Evolutionary conservation across 1,140 invertebrate genomes (phyloP).

Genomic region (Bombus fervidus): DNA sequence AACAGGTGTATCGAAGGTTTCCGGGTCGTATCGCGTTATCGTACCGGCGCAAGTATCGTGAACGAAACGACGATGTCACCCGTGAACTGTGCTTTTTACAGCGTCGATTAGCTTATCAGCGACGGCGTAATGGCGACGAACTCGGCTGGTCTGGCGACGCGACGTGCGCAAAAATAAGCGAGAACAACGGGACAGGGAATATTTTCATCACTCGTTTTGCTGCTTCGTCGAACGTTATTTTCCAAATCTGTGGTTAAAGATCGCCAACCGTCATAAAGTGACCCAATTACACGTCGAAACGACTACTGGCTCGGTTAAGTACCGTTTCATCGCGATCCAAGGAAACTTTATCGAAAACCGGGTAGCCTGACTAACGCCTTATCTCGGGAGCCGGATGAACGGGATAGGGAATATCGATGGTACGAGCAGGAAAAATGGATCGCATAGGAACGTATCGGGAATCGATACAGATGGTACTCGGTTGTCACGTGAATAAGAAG

Average conservation of each 20-base stretch:
- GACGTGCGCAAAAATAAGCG: slow-evolving; percentile 47
- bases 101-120: slow-evolving; percentile 69
- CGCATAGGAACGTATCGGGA: background rate
- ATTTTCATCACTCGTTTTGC: slow-evolving; percentile 61
- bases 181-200: slow-evolving; percentile 21
- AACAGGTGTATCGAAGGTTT: slow-evolving; percentile 46
- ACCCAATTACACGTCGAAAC: slow-evolving; percentile 58
- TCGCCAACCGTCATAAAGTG: slow-evolving; percentile 59
- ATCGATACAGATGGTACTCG: slow-evolving; percentile 16
- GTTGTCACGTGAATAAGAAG: slow-evolving; percentile 27
- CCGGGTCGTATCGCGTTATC: slow-evolving; percentile 41
- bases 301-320: background rate
- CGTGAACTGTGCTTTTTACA: slow-evolving; percentile 68
- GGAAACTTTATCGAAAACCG: slow-evolving; percentile 18
- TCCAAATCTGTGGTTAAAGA: slow-evolving; percentile 30
- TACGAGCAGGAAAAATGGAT: background rate
- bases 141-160: slow-evolving; percentile 29
- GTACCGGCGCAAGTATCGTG: slow-evolving; percentile 41
- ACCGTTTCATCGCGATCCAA: background rate
- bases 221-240: slow-evolving; percentile 10
- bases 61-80: slow-evolving; percentile 50
- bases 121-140: slow-evolving; percentile 46
- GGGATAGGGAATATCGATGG: slow-evolving; percentile 1
- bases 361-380: background rate
- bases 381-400: slow-evolving; percentile 16